Evolutionary conservation across 2,797 vertebrate species (phyloP), one percentile per base, ranked within the genome.

Genomic region (Melanotaenia trifasciata): DNA sequence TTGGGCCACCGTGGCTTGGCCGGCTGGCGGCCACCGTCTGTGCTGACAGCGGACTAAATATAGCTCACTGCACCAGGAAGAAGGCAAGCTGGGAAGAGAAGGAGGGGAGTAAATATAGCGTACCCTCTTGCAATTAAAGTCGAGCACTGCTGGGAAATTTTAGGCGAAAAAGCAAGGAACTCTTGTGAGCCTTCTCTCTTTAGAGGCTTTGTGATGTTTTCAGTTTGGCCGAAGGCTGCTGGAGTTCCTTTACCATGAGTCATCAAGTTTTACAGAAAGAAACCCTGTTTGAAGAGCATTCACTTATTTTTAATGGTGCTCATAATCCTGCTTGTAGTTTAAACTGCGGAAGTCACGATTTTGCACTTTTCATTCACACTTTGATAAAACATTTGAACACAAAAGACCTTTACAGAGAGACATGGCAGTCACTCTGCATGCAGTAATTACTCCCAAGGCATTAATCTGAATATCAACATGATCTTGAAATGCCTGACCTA

Each of bases 51-150:
- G 70, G 69, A 51, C 92, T 95, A 95, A 94, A 94, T 94, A 93
- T 94, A 95, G 92, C 83, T 72, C 87, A 60, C 84, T 86, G 90
- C 88, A 85, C 86, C 87, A 92, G 88, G 85, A 91, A 86, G 88
- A 91, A 89, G 85, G 85, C 80, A 58, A 84, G 79, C 74, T 65
- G 57, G 71, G 64, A 62, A 56, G 76, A 24, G 79, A 69, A 78
- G 77, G 90, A 73, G 84, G 79, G 83, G 51, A 56, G 32, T 87
- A 91, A 91, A 91, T 90, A 89, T 85, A 88, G 87, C 85, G 88
- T 70, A 84, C 77, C 84, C 78, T 72, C 36, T 5, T 85, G 80
- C 93, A 93, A 93, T 94, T 94, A 93, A 80, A 92, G 84, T 83
- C 18, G 18, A 85, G 87, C 76, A 22, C 76, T 84, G 79, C 81